Conservation (phyloP, 2,888 invertebrate species). For the Latrodectus elegans region DNA sequence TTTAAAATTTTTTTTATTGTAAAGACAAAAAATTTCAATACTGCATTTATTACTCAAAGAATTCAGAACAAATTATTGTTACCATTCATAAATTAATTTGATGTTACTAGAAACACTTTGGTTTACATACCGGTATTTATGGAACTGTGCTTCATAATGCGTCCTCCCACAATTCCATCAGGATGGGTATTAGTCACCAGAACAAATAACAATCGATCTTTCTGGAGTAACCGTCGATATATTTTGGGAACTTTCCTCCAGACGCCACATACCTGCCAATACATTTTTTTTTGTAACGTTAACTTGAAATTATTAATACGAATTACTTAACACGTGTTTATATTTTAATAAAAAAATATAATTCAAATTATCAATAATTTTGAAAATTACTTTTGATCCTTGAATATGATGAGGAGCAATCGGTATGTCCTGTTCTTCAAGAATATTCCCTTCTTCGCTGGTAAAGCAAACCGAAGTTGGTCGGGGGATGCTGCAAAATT, state of each 20-base stretch:
- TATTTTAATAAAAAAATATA: too few species aligned
- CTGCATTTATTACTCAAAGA: too few species aligned
- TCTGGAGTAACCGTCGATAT: constrained; percentile 80
- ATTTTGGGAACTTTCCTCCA: constrained; percentile 90
- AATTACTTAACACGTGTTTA: too few species aligned
- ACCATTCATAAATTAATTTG: too few species aligned
- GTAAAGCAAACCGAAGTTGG: constrained; percentile 87
- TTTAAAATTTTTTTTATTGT: too few species aligned
- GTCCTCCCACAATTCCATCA: constrained; percentile 74
- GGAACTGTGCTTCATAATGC: constrained; percentile 73
- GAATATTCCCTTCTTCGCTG: constrained; percentile 84
- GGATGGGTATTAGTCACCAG: constrained; percentile 74
- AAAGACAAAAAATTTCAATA: too few species aligned
- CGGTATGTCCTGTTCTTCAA: constrained; percentile 83
- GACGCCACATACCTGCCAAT: constrained; percentile 83
- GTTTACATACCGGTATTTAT: constrained; percentile 78
- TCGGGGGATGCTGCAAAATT: constrained; percentile 73
- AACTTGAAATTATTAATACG: too few species aligned
- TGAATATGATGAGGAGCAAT: constrained; percentile 47
- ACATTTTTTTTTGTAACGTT: too few species aligned
- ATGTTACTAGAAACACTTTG: too few species aligned
- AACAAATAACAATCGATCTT: constrained; percentile 69
- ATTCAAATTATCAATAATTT: too few species aligned
- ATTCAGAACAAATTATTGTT: too few species aligned
- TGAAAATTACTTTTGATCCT: constrained; percentile 54